These are phyloP conservation scores for Chironomus tentans DNA, from an alignment of 2,888 invertebrate genomes.

Conservation along the genomic window DNA sequence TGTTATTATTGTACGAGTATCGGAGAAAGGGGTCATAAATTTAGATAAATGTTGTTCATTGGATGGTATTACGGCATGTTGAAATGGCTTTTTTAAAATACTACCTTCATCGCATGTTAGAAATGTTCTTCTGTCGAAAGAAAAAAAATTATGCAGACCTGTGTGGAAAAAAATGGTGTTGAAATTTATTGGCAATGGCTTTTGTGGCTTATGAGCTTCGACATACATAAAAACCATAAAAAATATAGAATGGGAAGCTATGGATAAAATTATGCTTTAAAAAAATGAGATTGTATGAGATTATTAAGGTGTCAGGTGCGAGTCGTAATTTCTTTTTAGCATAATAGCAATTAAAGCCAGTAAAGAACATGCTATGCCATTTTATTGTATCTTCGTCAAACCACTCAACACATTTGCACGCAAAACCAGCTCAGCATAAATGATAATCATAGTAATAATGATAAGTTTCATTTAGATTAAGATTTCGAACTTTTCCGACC, in stretches of 20 bases:
- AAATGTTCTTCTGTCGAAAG: no score
- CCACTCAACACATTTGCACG: constrained; percentile 4
- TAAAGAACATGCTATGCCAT: neutral
- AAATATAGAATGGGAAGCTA: neutral
- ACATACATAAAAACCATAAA: neutral
- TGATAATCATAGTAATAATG: neutral
- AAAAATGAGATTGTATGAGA: neutral
- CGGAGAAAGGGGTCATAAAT: constrained; percentile 6
- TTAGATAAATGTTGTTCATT: constrained; percentile 10
- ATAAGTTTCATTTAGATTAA: neutral
- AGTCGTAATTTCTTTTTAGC: constrained; percentile 21
- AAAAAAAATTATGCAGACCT: neutral
- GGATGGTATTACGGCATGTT: constrained; percentile 9
- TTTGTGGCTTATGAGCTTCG: neutral
- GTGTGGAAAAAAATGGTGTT: neutral
- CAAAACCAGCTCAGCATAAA: constrained; percentile 14
- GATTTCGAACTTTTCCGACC: no score
- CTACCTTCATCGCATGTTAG: neutral
- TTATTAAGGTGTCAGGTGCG: constrained; percentile 25
- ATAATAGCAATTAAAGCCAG: constrained; percentile 18
- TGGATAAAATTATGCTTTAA: neutral
- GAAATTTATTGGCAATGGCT: neutral
- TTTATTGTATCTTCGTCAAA: no score
- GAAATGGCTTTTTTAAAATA: neutral
- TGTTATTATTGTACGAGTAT: neutral